A percentile compares a stretch with the other conserved stretches of the same genome.
Conservation (phyloP, 2,797 vertebrate species). For the Tragopan temminckii region DNA sequence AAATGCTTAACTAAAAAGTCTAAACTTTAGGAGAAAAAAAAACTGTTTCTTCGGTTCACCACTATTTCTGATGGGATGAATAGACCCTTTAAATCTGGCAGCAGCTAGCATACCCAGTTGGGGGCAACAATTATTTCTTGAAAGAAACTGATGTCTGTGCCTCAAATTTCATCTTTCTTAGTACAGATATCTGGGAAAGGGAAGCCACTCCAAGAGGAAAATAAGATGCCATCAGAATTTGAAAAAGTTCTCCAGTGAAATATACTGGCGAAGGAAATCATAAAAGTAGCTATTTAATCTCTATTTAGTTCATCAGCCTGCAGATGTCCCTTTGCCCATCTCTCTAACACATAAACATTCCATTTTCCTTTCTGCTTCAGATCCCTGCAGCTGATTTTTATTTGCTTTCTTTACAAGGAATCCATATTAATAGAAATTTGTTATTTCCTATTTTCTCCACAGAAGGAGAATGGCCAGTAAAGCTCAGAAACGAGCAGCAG, state of each 20-base stretch:
- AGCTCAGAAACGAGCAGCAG: background rate
- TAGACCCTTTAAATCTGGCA: background rate
- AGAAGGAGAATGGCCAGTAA: background rate
- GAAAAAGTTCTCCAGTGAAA: background rate
- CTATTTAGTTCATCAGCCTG: background rate
- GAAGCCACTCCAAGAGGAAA: background rate
- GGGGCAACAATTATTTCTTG: background rate
- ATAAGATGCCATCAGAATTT: background rate
- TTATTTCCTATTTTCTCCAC: background rate
- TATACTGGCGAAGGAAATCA: accelerated
- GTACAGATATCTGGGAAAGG: background rate
- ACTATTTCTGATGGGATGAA: background rate
- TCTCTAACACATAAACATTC: background rate
- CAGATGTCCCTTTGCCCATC: accelerated
- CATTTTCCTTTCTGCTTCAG: background rate
- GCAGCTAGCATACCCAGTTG: background rate
- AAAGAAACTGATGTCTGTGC: background rate
- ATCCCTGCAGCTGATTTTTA: background rate
- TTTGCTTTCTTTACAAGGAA: background rate
- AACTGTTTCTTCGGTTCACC: background rate
- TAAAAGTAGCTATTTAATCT: background rate
- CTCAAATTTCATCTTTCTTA: background rate
- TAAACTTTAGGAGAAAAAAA: background rate
- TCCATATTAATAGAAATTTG: background rate
- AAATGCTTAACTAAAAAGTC: background rate